A percentile compares a stretch with the other conserved stretches of the same genome.
Conservation (phyloP, 2,797 vertebrate species). For the Mus caroli region DNA sequence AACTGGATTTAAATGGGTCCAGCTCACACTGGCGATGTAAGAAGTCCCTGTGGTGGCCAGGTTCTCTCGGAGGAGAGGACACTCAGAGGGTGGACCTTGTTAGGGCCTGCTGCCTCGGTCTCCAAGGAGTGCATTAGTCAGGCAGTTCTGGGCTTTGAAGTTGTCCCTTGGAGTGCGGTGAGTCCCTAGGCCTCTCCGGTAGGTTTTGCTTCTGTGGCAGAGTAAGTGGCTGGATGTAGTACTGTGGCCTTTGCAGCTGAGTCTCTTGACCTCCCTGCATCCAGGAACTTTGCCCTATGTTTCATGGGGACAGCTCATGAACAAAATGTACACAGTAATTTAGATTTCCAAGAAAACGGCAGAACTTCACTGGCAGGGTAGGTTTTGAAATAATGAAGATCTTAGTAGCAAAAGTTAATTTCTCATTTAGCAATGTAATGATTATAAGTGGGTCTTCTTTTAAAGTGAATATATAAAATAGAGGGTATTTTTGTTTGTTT, state of each 20-base stretch:
- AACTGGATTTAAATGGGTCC: neutral
- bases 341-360: neutral
- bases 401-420: neutral
- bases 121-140: neutral
- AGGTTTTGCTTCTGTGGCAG: fast-evolving
- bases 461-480: constrained; percentile 11
- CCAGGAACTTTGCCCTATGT: neutral
- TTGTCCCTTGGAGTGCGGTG: neutral
- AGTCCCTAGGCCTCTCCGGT: too few species aligned
- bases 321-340: neutral
- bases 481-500: neutral
- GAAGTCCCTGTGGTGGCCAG: neutral
- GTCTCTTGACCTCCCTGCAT: neutral
- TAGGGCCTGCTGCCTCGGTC: neutral
- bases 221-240: neutral
- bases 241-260: neutral
- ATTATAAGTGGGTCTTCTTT: constrained; percentile 46
- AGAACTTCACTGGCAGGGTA: neutral
- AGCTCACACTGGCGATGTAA: fast-evolving
- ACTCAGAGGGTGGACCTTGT: neutral
- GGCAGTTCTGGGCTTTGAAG: neutral
- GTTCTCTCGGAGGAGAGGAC: neutral
- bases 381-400: constrained; percentile 21
- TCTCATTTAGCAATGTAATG: constrained; percentile 32
- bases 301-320: neutral